Evolutionary conservation across 2,888 invertebrate genomes (phyloP), one percentile per base, ranked within the genome.

Genomic region (Elmis aenea): DNA sequence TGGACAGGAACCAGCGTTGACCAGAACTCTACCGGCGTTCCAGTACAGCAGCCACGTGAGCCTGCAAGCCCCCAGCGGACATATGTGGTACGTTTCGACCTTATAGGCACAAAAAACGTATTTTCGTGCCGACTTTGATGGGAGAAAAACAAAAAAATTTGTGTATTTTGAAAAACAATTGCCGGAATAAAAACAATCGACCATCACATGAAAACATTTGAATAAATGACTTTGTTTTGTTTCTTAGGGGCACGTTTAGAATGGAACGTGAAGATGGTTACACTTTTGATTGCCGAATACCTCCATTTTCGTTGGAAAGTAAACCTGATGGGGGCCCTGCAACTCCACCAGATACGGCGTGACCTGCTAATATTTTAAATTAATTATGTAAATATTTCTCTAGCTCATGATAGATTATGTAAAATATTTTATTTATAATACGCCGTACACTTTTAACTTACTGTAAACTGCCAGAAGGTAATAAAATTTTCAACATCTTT

Each of bases 21-120:
- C 92, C 25, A 79, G 84, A 42, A 76, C 81, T 43, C 73, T 88
- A 53, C 95, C 96, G 39, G 95, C 95, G 55, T 97, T 96, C 72
- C 97, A 97, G 71, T 97, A 97, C 69, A 92, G 91, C 66, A 94
- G 93, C 66, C 95, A 96, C 68, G 94, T 97, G 33, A 92, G 92
- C 54, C 74, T 97, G 50, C 95, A 96, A 72, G 93, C 95, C 36
- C 93, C 95, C 22, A 92, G 93, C 62, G 97, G 97, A 5, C 96
- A 97, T 62, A 93, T 95, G 92, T 94, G 94, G 94, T 92, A 62
- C 66, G 72, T 59, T 26, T 36, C 18, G 18, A 18, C 8, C 18
- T 6, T 6, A 6, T 18, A 6, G 5, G 5, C 18, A 5, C 18
- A 18, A 18, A 5, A 5, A 5, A 5, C 18, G n/a, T n/a, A n/a